A percentile compares a stretch with the other conserved stretches of the same genome.
These are phyloP conservation scores for rabbit (Oryctolagus cuniculus) DNA, from an alignment of 2,113 vertebrate species.

Conservation along the genomic window mOryCun1.1 NC_091449.1:21771001-21771500, in stretches of 20 bases:
- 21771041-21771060: slow-evolving; percentile 78
- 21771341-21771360: slow-evolving; percentile 86
- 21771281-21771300: slow-evolving; percentile 85
- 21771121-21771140: background rate
- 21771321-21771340: slow-evolving; percentile 86
- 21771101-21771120: background rate
- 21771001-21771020: slow-evolving; percentile 85
- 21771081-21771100: slow-evolving; percentile 48
- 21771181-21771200: background rate
- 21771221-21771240: slow-evolving; percentile 82
- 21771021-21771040: slow-evolving; percentile 73
- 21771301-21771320: slow-evolving; percentile 83
- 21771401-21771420: slow-evolving; percentile 85
- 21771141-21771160: background rate
- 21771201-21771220: slow-evolving; percentile 65
- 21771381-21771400: slow-evolving; percentile 85
- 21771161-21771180: background rate
- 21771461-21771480: rapidly evolving
- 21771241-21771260: slow-evolving; percentile 86
- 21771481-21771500: rapidly evolving
- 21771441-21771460: slow-evolving; percentile 5
- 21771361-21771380: slow-evolving; percentile 87
- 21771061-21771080: slow-evolving; percentile 87
- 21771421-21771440: slow-evolving; percentile 62
- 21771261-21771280: slow-evolving; percentile 84